phyloP scores from a whole-genome alignment of 2,797 vertebrate species.

The Tadarida brasiliensis region DNA sequence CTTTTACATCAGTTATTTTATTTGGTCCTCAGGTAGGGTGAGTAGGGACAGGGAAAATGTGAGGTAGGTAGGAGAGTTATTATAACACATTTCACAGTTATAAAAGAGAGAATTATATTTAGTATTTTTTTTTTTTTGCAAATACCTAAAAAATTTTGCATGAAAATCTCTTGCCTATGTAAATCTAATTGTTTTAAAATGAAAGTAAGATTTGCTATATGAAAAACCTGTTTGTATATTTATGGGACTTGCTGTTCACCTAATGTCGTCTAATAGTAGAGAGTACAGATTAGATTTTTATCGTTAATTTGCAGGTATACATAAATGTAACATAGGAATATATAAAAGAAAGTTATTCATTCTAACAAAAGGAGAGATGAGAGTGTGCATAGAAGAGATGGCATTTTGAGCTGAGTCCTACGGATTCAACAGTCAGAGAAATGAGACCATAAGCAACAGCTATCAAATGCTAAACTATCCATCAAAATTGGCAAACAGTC shows the following conservation, averaged over 20 bases:
- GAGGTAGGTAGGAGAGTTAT: not conserved
- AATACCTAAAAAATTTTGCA: constrained; percentile 6
- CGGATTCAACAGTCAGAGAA: not conserved
- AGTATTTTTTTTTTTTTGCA: not conserved
- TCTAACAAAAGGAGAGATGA: not conserved
- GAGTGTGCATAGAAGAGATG: not conserved
- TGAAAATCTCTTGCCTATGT: not conserved
- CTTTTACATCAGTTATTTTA: constrained; percentile 1
- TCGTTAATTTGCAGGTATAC: not conserved
- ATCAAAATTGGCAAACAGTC: not conserved
- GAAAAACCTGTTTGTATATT: not conserved
- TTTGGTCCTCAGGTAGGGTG: not conserved
- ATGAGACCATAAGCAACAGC: not conserved
- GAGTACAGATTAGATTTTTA: constrained; percentile 4
- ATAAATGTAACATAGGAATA: not conserved
- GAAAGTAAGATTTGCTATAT: not conserved
- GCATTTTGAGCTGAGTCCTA: not conserved
- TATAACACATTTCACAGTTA: not conserved
- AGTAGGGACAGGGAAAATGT: not conserved
- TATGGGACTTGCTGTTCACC: not conserved
- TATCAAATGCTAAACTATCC: not conserved
- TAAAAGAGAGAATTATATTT: not conserved
- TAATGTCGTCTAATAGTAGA: not conserved
- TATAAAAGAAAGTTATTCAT: not conserved
- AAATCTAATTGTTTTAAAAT: constrained; percentile 35